phyloP scores from a whole-genome alignment of 2,113 vertebrate genomes.

The Lepidothrix coronata region DNA sequence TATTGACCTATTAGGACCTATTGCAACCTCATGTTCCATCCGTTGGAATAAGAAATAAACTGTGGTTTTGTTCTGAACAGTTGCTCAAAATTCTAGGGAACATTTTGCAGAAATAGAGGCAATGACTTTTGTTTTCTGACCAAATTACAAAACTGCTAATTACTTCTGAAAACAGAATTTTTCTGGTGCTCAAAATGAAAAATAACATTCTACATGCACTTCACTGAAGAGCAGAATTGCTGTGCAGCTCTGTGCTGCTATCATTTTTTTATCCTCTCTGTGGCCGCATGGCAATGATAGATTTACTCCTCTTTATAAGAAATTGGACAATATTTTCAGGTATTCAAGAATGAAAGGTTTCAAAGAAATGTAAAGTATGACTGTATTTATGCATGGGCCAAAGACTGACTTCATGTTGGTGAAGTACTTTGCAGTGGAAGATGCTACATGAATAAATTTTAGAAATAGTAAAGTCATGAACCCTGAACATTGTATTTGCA shows the following conservation, averaged over 20 bases:
- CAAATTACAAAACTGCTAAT: not conserved
- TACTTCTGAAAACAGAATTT: not conserved
- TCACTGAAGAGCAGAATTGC: not conserved
- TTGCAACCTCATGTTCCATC: not conserved
- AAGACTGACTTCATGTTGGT: not conserved
- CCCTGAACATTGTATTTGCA: not conserved
- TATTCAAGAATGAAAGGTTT: not conserved
- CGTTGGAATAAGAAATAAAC: not conserved
- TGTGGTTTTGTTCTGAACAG: not conserved
- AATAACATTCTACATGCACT: not conserved
- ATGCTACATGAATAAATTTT: not conserved
- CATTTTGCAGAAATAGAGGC: not conserved
- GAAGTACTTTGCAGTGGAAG: not conserved
- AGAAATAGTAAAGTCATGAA: not conserved
- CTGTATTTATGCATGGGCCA: not conserved
- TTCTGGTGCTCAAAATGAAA: not conserved
- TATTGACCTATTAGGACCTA: not conserved
- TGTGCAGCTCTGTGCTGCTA: not conserved
- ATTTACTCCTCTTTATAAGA: not conserved
- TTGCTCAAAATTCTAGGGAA: not conserved
- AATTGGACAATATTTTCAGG: not conserved
- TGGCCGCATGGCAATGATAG: not conserved
- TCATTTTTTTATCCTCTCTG: not conserved
- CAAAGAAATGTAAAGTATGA: not conserved
- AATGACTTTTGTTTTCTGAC: not conserved